A percentile compares a stretch with the other conserved stretches of the same genome.
Conservation (phyloP, 2,888 invertebrate species). For the Sympetrum striolatum region DNA sequence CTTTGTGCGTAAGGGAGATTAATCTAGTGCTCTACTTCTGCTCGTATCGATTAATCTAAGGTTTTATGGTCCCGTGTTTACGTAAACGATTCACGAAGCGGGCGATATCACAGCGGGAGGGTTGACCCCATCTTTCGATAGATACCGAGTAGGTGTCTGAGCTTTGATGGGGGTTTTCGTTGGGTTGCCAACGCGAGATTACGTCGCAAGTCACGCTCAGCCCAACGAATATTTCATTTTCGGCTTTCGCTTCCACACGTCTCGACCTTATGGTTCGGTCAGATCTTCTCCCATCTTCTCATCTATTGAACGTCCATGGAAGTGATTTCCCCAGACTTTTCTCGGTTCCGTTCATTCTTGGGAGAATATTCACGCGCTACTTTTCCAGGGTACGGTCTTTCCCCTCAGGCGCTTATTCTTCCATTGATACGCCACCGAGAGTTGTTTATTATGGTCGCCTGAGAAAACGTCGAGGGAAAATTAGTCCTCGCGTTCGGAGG, state of each 20-base stretch:
- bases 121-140: neutral
- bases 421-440: neutral
- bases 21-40: neutral
- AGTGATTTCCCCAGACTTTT: too few species aligned
- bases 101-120: neutral
- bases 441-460: neutral
- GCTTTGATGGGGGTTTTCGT: neutral
- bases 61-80: neutral
- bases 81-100: neutral
- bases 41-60: neutral
- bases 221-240: neutral
- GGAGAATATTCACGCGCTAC: neutral
- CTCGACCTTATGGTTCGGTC: neutral
- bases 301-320: too few species aligned
- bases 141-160: neutral
- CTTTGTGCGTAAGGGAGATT: neutral
- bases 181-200: neutral
- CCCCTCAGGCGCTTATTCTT: neutral
- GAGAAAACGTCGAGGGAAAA: neutral
- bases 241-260: neutral
- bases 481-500: neutral
- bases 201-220: neutral
- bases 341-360: neutral
- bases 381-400: neutral
- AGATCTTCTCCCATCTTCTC: neutral